phyloP scores from a whole-genome alignment of 2,888 invertebrate genomes.

The Boloria euphrosyne region DNA sequence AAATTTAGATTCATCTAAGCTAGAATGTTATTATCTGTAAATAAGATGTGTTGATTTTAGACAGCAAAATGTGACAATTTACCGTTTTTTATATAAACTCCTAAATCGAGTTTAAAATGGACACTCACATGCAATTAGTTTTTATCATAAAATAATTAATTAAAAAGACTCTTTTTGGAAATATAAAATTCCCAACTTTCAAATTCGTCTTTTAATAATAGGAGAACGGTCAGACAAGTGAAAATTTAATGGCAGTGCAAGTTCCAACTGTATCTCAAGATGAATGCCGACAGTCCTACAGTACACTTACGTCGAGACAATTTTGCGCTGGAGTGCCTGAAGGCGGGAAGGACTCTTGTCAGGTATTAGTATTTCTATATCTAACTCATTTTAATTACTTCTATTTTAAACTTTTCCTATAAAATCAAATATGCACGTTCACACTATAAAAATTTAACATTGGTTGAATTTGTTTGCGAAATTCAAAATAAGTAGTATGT shows the following conservation, averaged over 20 bases:
- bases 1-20: no score
- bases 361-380: slow-evolving; percentile 49
- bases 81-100: no score
- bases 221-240: slow-evolving; percentile 57
- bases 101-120: no score
- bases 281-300: slow-evolving; percentile 50
- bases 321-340: slow-evolving; percentile 64
- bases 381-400: not conserved
- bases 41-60: no score
- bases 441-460: no score
- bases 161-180: no score
- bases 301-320: slow-evolving; percentile 58
- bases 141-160: not conserved
- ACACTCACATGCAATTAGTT: not conserved
- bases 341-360: slow-evolving; percentile 73
- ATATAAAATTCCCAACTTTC: not conserved
- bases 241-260: slow-evolving; percentile 54
- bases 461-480: no score
- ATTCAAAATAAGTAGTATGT: no score
- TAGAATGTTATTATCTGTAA: no score
- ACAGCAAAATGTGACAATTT: no score
- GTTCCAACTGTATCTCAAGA: slow-evolving; percentile 49
- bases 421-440: not conserved
- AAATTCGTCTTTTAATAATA: slow-evolving; percentile 38
- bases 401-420: not conserved